Evolutionary conservation across 2,888 invertebrate species (phyloP).

Genomic region (Oxycera nigricornis): DNA sequence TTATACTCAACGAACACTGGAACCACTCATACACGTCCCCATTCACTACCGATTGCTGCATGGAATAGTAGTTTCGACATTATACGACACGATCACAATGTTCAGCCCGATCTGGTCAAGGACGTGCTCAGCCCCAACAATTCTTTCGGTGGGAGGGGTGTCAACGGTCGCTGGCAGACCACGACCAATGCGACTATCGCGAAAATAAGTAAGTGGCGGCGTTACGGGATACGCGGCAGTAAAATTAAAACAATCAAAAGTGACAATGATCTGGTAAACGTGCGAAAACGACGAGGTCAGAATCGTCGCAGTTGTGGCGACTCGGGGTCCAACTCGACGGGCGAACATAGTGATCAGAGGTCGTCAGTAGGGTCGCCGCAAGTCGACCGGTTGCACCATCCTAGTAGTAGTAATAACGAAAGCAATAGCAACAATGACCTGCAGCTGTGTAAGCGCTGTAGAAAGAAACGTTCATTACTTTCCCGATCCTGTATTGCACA

Average conservation of each 20-base stretch:
- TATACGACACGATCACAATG: constrained; percentile 42
- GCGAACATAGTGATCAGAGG: constrained; percentile 35
- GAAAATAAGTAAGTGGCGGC: not conserved
- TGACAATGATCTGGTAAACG: constrained; percentile 33
- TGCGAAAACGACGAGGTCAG: not conserved
- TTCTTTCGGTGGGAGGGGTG: too few relatives aligned
- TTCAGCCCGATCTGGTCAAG: constrained; percentile 41
- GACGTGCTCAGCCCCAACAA: constrained; percentile 24
- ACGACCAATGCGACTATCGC: not conserved
- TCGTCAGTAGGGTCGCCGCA: not conserved
- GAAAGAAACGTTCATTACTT: constrained; percentile 40
- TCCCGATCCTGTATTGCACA: constrained; percentile 46
- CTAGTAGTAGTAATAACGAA: constrained; percentile 19
- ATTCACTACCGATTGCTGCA: constrained; percentile 44
- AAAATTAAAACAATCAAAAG: constrained; percentile 40
- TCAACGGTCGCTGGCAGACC: not conserved
- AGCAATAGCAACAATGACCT: constrained; percentile 3
- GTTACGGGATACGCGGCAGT: constrained; percentile 24
- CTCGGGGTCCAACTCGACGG: not conserved
- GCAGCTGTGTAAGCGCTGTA: constrained; percentile 39
- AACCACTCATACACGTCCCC: constrained; percentile 39
- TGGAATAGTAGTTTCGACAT: constrained; percentile 43
- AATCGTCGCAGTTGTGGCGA: not conserved
- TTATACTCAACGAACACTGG: constrained; percentile 39
- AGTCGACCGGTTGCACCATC: not conserved